These are phyloP conservation scores for Amia ocellicauda DNA, from an alignment of 2,113 vertebrate species.

Conservation along the genomic window DNA sequence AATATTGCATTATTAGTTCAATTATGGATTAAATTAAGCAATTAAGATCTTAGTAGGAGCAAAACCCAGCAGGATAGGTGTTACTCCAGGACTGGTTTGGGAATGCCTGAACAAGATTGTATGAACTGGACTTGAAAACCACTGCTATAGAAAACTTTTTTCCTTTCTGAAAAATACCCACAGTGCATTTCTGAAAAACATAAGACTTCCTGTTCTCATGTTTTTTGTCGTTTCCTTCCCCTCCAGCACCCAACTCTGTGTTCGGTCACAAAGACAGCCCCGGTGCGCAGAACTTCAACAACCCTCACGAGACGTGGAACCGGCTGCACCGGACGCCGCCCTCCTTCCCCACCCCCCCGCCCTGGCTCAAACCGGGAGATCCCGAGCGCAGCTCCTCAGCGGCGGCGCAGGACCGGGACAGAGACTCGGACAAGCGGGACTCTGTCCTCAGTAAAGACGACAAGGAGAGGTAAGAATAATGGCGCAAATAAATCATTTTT, in stretches of 20 bases:
- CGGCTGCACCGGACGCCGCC: conserved; percentile 95
- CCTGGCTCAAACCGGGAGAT: conserved; percentile 95
- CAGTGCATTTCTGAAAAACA: too few relatives aligned
- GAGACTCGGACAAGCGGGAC: conserved; percentile 90
- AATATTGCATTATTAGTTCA: too few relatives aligned
- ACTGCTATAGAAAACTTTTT: too few relatives aligned
- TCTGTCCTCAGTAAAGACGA: conserved; percentile 86
- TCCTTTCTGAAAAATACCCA: too few relatives aligned
- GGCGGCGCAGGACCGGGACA: conserved; percentile 90
- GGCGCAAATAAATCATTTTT: background rate
- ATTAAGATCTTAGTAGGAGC: too few relatives aligned
- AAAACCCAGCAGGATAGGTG: too few relatives aligned
- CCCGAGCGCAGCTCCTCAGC: conserved; percentile 86
- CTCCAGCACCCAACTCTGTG: conserved; percentile 89
- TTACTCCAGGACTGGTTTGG: too few relatives aligned
- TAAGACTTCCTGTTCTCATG: conserved; percentile 42
- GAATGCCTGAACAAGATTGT: too few relatives aligned
- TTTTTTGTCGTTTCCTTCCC: conserved; percentile 40
- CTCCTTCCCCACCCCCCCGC: conserved; percentile 95
- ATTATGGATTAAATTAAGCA: too few relatives aligned
- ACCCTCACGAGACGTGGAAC: conserved; percentile 95
- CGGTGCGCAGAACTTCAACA: conserved; percentile 83
- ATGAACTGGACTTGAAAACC: too few relatives aligned
- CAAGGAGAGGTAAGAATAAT: conserved; percentile 87
- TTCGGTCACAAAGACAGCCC: conserved; percentile 96